Evolutionary conservation across 2,797 vertebrate genomes (phyloP).

Genomic region (Gephyroberyx darwinii): DNA sequence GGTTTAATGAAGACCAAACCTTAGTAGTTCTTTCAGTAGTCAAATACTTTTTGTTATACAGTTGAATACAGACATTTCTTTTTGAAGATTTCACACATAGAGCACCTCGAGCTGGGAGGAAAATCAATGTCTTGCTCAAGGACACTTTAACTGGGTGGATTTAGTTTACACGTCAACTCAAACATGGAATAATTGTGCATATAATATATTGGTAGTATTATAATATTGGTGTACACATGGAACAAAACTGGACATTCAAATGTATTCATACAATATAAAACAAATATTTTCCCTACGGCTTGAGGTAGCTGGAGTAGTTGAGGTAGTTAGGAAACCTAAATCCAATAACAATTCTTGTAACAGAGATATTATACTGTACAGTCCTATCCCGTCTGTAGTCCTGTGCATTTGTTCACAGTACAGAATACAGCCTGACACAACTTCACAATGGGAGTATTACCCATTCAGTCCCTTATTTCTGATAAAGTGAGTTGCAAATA

Average conservation of each 20-base stretch:
- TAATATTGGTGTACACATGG: neutral
- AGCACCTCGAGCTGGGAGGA: neutral
- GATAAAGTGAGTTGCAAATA: too few species aligned
- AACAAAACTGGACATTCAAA: neutral
- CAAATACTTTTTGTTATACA: too few species aligned
- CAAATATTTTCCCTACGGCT: neutral
- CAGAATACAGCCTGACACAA: neutral
- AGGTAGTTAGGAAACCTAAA: conserved; percentile 21
- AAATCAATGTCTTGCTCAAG: neutral
- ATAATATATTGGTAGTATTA: too few species aligned
- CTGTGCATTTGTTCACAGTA: neutral
- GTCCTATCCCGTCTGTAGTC: neutral
- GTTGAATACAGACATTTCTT: neutral
- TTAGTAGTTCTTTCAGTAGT: too few species aligned
- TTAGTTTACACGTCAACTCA: neutral
- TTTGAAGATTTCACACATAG: neutral
- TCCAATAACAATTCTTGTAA: neutral
- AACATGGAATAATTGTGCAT: neutral
- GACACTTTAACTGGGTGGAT: neutral
- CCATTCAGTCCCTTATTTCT: neutral
- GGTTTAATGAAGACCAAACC: too few species aligned
- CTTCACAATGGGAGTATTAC: conserved; percentile 37
- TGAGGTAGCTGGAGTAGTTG: conserved; percentile 24
- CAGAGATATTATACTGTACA: neutral
- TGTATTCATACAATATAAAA: conserved; percentile 5